Evolutionary conservation across 2,797 vertebrate species (phyloP).

Genomic region (Gadopsis marmoratus): DNA sequence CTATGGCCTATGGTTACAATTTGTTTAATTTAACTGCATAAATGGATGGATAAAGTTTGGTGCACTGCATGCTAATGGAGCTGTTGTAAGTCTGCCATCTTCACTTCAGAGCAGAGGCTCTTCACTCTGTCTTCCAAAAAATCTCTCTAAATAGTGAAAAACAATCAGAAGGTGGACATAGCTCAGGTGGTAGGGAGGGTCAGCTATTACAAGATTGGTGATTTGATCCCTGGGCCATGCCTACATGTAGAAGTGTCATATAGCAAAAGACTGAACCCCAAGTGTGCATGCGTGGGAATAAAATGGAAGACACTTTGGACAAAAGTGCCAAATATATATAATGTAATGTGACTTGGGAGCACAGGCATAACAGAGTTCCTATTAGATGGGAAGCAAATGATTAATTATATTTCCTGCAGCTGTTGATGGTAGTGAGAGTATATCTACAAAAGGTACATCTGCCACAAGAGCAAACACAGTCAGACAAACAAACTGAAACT

Average conservation of each 20-base stretch:
- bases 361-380: background rate
- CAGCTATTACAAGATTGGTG: background rate
- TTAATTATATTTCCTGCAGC: background rate
- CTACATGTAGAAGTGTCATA: background rate
- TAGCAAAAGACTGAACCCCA: background rate
- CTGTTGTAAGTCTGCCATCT: background rate
- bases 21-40: slow-evolving; percentile 22
- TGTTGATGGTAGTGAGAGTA: background rate
- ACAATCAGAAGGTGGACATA: background rate
- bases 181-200: background rate
- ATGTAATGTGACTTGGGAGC: background rate
- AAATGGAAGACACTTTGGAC: background rate
- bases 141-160: background rate
- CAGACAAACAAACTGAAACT: slow-evolving; percentile 2
- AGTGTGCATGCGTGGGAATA: background rate
- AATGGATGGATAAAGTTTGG: slow-evolving; percentile 12
- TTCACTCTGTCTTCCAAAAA: background rate
- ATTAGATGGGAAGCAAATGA: background rate
- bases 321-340: background rate
- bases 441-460: slow-evolving; percentile 11
- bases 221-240: background rate
- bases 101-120: background rate
- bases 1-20: background rate
- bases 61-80: slow-evolving; percentile 4
- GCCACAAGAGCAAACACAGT: slow-evolving; percentile 27